Percentiles rank a stretch among this genome's conserved stretches.
Evolutionary conservation across 2,113 vertebrate genomes (phyloP).

Genomic region (Cromileptes altivelis): DNA sequence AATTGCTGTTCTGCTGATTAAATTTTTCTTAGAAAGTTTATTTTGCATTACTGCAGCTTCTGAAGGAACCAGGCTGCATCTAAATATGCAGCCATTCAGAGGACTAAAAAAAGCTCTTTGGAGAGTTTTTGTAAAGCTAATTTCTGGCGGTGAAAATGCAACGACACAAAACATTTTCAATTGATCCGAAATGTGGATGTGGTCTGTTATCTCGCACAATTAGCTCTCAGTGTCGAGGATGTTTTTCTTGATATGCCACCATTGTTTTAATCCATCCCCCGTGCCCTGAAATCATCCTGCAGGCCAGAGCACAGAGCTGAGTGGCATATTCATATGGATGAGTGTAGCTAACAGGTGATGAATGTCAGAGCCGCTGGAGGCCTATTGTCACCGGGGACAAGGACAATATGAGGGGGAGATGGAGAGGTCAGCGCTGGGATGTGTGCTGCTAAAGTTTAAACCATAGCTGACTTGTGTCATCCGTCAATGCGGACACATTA

Average conservation of each 20-base stretch:
- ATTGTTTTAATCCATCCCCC: constrained; percentile 65
- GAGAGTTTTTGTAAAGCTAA: neutral
- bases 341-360: constrained; percentile 81
- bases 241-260: constrained; percentile 57
- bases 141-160: constrained; percentile 1
- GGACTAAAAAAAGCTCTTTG: neutral
- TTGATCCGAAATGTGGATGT: constrained; percentile 35
- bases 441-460: constrained; percentile 67
- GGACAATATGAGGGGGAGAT: constrained; percentile 77
- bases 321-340: constrained; percentile 77
- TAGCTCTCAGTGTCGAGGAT: constrained; percentile 56
- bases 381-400: constrained; percentile 78
- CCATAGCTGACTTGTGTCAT: constrained; percentile 68
- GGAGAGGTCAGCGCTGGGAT: constrained; percentile 61
- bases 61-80: neutral
- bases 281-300: constrained; percentile 57
- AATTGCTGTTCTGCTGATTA: neutral
- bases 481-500: constrained; percentile 72
- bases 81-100: neutral
- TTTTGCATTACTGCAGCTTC: neutral
- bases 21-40: neutral
- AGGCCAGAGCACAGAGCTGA: constrained; percentile 46
- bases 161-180: constrained; percentile 19
- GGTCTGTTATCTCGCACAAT: constrained; percentile 43
- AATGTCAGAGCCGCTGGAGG: constrained; percentile 81